Percentiles rank a stretch among this genome's conserved stretches.
Evolutionary conservation across 2,797 vertebrate genomes (phyloP).

Genomic region (Phoebastria nigripes): DNA sequence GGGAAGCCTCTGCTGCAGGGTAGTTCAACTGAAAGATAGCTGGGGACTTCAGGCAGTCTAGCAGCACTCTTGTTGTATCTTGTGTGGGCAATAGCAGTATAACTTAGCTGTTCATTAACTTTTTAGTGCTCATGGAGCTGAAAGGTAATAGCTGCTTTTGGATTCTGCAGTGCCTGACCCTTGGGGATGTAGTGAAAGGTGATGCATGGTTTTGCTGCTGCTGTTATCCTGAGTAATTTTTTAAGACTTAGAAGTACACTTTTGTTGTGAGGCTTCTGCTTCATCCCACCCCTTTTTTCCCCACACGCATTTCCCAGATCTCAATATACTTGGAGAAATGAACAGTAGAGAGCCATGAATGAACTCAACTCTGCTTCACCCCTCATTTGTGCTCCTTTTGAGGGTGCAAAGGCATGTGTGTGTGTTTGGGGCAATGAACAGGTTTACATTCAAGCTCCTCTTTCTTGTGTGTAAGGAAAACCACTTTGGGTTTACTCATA

Average conservation of each 20-base stretch:
- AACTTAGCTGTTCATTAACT: background rate
- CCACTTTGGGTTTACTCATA: background rate
- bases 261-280: background rate
- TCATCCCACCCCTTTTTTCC: background rate
- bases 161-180: background rate
- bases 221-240: background rate
- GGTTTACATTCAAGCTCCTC: background rate
- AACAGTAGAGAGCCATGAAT: background rate
- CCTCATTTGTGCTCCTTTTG: background rate
- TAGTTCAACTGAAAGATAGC: background rate
- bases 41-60: background rate
- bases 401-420: background rate
- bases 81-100: background rate
- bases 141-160: background rate
- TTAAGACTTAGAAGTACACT: background rate
- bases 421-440: background rate
- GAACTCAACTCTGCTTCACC: background rate
- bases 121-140: background rate
- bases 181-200: background rate
- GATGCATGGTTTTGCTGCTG: background rate
- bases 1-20: background rate
- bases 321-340: background rate
- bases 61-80: background rate
- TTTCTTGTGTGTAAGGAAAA: background rate
- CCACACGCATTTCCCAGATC: accelerated